These are phyloP conservation scores for Grus americana DNA, from an alignment of 2,113 vertebrate species.

Conservation along the genomic window DNA sequence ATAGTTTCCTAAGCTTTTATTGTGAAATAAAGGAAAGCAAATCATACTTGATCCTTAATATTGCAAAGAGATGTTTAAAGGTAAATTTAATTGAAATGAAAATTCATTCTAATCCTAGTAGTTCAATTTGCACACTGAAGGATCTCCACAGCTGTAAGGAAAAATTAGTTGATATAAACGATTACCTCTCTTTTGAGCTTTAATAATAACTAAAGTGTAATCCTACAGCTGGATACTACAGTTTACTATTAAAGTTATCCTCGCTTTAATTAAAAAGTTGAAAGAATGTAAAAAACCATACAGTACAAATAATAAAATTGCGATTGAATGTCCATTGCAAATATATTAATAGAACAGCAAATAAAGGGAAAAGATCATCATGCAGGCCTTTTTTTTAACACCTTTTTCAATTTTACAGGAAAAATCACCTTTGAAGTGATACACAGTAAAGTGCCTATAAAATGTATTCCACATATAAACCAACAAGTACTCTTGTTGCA, in stretches of 20 bases:
- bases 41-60: not conserved
- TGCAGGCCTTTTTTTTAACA: not conserved
- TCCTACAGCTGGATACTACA: not conserved
- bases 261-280: not conserved
- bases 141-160: not conserved
- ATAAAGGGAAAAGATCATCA: not conserved
- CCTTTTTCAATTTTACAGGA: not conserved
- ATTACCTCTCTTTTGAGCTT: not conserved
- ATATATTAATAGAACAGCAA: not conserved
- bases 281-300: not conserved
- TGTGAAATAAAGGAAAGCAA: not conserved
- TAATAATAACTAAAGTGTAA: not conserved
- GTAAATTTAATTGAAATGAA: not conserved
- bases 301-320: not conserved
- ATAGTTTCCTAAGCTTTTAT: not conserved
- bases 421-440: not conserved
- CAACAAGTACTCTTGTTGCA: not conserved
- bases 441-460: not conserved
- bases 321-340: not conserved
- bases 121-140: not conserved
- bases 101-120: not conserved
- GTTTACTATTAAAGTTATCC: not conserved
- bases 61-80: not conserved
- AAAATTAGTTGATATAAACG: not conserved
- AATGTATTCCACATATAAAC: not conserved